A percentile compares a stretch with the other conserved stretches of the same genome.
Conservation (phyloP, 2,797 vertebrate species). For the Zenarchopterus dispar region DNA sequence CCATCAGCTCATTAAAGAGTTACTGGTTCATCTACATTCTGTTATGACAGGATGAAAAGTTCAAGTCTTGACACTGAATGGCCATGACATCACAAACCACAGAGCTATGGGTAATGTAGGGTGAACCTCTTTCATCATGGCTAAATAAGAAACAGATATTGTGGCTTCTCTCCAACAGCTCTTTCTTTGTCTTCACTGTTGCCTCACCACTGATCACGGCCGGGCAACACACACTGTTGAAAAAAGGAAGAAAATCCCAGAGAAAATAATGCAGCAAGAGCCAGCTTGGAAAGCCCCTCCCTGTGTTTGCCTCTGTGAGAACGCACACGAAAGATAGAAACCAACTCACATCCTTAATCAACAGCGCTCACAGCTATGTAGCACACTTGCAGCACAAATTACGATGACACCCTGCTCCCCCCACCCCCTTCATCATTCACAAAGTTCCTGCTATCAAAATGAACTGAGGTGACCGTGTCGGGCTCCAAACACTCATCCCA, state of each 20-base stretch:
- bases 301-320: conserved; percentile 58
- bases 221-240: conserved; percentile 49
- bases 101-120: conserved; percentile 59
- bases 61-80: conserved; percentile 34
- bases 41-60: conserved; percentile 40
- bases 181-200: conserved; percentile 72
- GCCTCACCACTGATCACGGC: conserved; percentile 58
- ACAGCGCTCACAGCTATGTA: conserved; percentile 30
- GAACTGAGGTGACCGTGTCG: conserved; percentile 49
- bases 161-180: conserved; percentile 59
- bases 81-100: conserved; percentile 62
- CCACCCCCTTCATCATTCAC: conserved; percentile 37
- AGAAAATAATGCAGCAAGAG: conserved; percentile 78
- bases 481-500: conserved; percentile 41
- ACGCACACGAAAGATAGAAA: conserved; percentile 53
- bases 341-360: conserved; percentile 66
- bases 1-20: conserved; percentile 8
- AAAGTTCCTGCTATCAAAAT: conserved; percentile 45
- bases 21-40: conserved; percentile 23
- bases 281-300: conserved; percentile 78
- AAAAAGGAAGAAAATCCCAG: conserved; percentile 62
- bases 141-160: conserved; percentile 58
- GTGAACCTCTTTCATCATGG: conserved; percentile 57
- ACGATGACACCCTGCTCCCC: conserved; percentile 20
- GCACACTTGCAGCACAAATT: conserved; percentile 32